Conservation (phyloP, 2,888 invertebrate genomes). For the Lasioglossum calceatum region DNA sequence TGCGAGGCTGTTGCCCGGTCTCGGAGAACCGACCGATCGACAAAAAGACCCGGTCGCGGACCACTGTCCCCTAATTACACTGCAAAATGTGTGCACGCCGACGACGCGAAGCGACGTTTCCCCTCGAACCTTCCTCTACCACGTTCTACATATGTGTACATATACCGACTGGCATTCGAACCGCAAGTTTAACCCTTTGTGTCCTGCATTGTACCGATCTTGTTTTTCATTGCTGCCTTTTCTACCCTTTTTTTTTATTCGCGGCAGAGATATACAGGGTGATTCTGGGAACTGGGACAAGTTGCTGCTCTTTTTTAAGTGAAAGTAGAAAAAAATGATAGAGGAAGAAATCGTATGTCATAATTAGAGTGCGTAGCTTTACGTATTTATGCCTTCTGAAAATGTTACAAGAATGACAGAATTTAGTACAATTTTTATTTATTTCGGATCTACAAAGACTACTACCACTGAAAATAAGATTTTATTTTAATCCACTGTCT, state of each 20-base stretch:
- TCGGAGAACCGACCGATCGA: conserved; percentile 7
- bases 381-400: too few species aligned
- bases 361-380: too few species aligned
- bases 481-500: too few species aligned
- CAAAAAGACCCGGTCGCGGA: conserved; percentile 25
- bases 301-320: too few species aligned
- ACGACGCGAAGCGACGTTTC: not conserved
- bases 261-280: not conserved
- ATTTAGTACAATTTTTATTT: too few species aligned
- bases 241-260: not conserved
- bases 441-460: too few species aligned
- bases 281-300: too few species aligned
- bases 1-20: conserved; percentile 25
- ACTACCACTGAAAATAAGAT: too few species aligned
- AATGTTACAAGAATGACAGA: too few species aligned
- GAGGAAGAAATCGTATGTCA: too few species aligned
- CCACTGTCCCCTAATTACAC: conserved; percentile 21
- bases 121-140: not conserved
- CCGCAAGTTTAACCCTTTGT: not conserved
- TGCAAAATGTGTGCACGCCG: not conserved
- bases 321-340: too few species aligned
- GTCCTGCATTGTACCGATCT: not conserved
- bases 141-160: not conserved
- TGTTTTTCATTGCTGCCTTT: not conserved
- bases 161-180: not conserved